These are phyloP conservation scores for Ellobius talpinus DNA, from an alignment of 2,113 vertebrate species.

Conservation along the genomic window DNA sequence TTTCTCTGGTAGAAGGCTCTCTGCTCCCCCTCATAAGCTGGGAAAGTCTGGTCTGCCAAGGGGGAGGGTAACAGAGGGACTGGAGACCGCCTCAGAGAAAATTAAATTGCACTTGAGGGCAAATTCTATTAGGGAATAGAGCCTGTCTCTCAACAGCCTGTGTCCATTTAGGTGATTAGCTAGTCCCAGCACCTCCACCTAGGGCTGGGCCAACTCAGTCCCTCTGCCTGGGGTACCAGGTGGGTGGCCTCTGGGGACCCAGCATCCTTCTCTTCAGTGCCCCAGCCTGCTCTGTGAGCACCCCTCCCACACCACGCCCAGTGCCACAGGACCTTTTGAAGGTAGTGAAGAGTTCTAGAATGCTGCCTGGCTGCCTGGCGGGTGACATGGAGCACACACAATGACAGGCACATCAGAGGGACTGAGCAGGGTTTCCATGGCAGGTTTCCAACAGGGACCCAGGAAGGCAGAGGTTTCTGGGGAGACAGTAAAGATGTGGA, in stretches of 20 bases:
- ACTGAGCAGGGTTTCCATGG: rapidly evolving
- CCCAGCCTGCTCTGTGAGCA: not conserved
- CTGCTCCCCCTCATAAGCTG: slow-evolving; percentile 77
- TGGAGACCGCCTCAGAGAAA: slow-evolving; percentile 90
- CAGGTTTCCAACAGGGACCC: not conserved
- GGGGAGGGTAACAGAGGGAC: slow-evolving; percentile 81
- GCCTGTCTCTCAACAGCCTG: slow-evolving; percentile 92
- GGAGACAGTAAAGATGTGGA: not conserved
- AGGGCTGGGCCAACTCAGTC: not conserved
- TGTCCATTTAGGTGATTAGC: slow-evolving; percentile 97
- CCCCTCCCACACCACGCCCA: not conserved
- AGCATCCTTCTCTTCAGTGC: not conserved
- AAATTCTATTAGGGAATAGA: slow-evolving; percentile 99
- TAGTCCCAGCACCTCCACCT: slow-evolving; percentile 75
- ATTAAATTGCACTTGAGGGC: slow-evolving; percentile 99
- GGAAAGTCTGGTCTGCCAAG: slow-evolving; percentile 78
- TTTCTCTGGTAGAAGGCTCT: slow-evolving; percentile 65
- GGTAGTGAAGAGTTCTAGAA: not conserved
- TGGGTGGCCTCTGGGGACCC: slow-evolving; percentile 1
- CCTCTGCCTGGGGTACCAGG: not conserved
- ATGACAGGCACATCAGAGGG: not conserved
- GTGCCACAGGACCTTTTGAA: not conserved
- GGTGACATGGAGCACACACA: too few relatives aligned
- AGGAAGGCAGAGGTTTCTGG: not conserved
- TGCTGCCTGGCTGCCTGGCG: not conserved